These are phyloP conservation scores for Chrysolina haemoptera DNA, from an alignment of 2,888 invertebrate genomes.

Conservation along the genomic window DNA sequence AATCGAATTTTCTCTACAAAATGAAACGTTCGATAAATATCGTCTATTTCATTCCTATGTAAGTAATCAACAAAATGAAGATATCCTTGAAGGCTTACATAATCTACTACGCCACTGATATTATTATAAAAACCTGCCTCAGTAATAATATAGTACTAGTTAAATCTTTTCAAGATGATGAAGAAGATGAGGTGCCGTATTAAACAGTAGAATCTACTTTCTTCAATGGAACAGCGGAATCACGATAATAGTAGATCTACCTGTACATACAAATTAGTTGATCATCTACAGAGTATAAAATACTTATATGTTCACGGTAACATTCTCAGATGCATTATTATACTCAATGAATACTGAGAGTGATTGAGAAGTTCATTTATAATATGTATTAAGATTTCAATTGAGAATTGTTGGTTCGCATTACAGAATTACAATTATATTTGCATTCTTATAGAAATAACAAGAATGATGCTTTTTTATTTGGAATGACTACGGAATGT, in stretches of 20 bases:
- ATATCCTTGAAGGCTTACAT: no score
- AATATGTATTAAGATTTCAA: background rate
- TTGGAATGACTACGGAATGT: no score
- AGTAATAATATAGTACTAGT: background rate
- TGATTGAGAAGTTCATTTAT: background rate
- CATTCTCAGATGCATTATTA: background rate
- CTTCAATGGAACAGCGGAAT: constrained; percentile 12
- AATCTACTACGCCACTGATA: background rate
- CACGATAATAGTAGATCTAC: background rate
- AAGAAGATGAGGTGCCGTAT: constrained; percentile 17
- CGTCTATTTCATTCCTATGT: no score
- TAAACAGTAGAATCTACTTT: constrained; percentile 10
- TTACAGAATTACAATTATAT: background rate
- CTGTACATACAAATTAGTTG: constrained; percentile 15
- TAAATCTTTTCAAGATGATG: background rate
- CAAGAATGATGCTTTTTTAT: no score
- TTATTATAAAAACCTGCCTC: constrained; percentile 13
- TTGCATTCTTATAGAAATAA: background rate
- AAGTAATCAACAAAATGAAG: no score
- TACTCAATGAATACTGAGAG: constrained; percentile 4
- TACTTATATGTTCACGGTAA: constrained; percentile 8
- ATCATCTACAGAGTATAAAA: constrained; percentile 16
- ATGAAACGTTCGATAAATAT: no score
- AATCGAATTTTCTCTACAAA: no score
- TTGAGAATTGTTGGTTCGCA: background rate